phyloP scores from a whole-genome alignment of 2,888 invertebrate species.

The Dryadula phaetusa region DNA sequence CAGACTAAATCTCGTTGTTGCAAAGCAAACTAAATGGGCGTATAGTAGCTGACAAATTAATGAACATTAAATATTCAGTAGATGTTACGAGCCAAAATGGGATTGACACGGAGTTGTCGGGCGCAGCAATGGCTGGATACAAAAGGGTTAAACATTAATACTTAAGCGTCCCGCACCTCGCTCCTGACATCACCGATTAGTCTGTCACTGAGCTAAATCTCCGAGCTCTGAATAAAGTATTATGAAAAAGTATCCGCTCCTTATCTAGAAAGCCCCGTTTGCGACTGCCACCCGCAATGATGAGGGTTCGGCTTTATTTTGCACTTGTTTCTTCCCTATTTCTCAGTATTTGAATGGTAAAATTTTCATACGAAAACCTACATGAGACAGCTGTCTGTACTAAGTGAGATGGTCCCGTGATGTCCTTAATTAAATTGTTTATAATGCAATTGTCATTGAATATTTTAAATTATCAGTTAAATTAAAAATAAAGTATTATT shows the following conservation, averaged over 20 bases:
- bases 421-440: neutral
- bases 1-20: conserved; percentile 41
- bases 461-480: no score
- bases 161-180: conserved; percentile 73
- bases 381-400: conserved; percentile 33
- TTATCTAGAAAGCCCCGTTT: conserved; percentile 67
- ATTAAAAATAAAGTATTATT: neutral
- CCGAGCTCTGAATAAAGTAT: conserved; percentile 80
- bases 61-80: conserved; percentile 77
- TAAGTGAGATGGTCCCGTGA: conserved; percentile 14
- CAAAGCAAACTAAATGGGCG: conserved; percentile 53
- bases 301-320: conserved; percentile 70
- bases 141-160: conserved; percentile 82
- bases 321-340: conserved; percentile 47
- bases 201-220: conserved; percentile 79
- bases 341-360: conserved; percentile 37
- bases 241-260: conserved; percentile 77
- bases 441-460: no score
- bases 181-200: conserved; percentile 77
- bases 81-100: conserved; percentile 59
- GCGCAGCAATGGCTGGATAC: conserved; percentile 64
- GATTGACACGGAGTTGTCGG: conserved; percentile 77
- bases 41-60: conserved; percentile 74
- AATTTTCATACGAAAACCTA: conserved; percentile 2
- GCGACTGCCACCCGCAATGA: conserved; percentile 66